A percentile compares a stretch with the other conserved stretches of the same genome.
phyloP scores from a whole-genome alignment of 2,113 vertebrate species.

The Myxocyprinus asiaticus region DNA sequence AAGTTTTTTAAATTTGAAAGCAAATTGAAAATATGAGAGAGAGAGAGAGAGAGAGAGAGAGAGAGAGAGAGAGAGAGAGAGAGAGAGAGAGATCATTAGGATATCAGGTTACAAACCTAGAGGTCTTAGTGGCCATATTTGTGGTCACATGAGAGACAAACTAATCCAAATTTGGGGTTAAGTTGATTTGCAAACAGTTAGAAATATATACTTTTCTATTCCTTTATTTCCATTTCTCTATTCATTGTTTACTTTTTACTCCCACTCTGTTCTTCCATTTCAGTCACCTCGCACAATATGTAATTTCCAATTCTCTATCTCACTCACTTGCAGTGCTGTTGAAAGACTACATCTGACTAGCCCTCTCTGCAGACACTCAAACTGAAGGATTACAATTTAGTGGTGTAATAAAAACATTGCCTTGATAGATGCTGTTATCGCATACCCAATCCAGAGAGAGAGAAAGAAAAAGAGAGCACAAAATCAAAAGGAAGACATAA shows the following conservation, averaged over 20 bases:
- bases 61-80: too few species aligned
- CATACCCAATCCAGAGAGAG: neutral
- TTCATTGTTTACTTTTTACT: neutral
- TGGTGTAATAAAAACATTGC: slow-evolving; percentile 79
- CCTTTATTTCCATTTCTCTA: neutral
- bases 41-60: too few species aligned
- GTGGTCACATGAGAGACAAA: neutral
- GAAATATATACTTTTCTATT: neutral
- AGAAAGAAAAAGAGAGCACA: neutral
- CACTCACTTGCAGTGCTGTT: slow-evolving; percentile 76
- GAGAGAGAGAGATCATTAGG: too few species aligned
- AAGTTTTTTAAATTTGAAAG: too few species aligned
- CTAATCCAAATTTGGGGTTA: slow-evolving; percentile 7
- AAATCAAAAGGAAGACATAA: neutral
- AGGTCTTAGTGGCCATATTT: too few species aligned
- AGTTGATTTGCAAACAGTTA: slow-evolving; percentile 12
- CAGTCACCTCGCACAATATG: neutral
- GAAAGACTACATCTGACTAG: slow-evolving; percentile 72
- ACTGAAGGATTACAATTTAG: slow-evolving; percentile 80
- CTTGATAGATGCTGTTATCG: slow-evolving; percentile 75
- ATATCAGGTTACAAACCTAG: too few species aligned
- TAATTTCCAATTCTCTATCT: slow-evolving; percentile 66
- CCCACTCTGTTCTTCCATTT: slow-evolving; percentile 1
- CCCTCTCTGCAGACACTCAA: slow-evolving; percentile 66
- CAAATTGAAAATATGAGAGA: too few species aligned